phyloP scores from a whole-genome alignment of 1,140 invertebrate genomes.

The Glossosoma conforme region DNA sequence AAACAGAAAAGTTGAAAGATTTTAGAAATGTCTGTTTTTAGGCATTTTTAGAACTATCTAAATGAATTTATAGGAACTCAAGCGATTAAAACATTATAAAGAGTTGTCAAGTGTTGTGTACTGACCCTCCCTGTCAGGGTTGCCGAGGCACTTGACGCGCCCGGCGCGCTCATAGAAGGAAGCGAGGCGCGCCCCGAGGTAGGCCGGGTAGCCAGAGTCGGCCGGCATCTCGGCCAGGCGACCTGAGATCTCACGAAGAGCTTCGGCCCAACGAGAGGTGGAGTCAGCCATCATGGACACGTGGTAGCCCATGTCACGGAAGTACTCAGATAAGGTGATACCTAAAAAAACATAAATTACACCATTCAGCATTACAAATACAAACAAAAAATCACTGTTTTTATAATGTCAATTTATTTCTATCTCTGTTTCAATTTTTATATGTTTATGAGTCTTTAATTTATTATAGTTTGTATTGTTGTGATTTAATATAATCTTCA shows the following conservation, averaged over 20 bases:
- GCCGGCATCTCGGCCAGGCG: conserved; percentile 99
- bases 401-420: no score
- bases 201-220: conserved; percentile 98
- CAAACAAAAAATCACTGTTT: conserved; percentile 7
- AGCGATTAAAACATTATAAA: no score
- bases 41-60: no score
- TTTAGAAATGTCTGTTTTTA: no score
- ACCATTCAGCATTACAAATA: neutral
- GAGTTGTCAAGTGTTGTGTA: no score
- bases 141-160: conserved; percentile 95
- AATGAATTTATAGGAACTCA: no score
- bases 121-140: conserved; percentile 86
- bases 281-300: conserved; percentile 99
- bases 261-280: conserved; percentile 99
- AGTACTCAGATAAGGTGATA: conserved; percentile 98
- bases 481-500: no score
- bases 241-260: conserved; percentile 98
- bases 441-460: no score
- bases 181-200: conserved; percentile 94
- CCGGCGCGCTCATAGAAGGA: conserved; percentile 99
- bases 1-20: no score
- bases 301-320: conserved; percentile 99
- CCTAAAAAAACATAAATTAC: conserved; percentile 48
- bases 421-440: no score
- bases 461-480: no score